Conservation (phyloP, 1,140 invertebrate genomes). For the Phymastichus coffea region DNA sequence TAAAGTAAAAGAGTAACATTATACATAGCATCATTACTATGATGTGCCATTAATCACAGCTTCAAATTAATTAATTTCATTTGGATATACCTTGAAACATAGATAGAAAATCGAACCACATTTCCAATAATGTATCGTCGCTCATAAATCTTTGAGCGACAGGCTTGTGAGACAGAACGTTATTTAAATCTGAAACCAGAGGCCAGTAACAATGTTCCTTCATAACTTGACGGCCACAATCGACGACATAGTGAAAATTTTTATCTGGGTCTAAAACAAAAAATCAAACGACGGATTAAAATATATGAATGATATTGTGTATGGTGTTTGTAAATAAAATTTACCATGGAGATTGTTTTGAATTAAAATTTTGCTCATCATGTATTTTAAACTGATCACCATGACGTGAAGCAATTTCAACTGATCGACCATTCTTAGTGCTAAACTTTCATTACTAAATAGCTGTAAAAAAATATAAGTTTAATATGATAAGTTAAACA, state of each 20-base stretch:
- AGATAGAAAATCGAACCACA: conserved; percentile 93
- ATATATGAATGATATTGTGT: too few species aligned
- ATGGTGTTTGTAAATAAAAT: too few species aligned
- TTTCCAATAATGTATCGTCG: conserved; percentile 81
- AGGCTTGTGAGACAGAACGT: conserved; percentile 89
- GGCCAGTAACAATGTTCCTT: conserved; percentile 99
- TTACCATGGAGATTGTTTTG: conserved; percentile 82
- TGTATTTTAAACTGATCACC: conserved; percentile 88
- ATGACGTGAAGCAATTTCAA: conserved; percentile 90
- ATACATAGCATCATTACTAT: too few species aligned
- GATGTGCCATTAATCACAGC: too few species aligned
- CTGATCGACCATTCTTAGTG: conserved; percentile 86
- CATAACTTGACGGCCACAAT: conserved; percentile 88
- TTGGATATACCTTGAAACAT: conserved; percentile 82
- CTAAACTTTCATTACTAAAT: conserved; percentile 91
- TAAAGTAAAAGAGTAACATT: too few species aligned
- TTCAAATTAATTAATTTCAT: neutral
- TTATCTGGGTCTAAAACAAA: conserved; percentile 67
- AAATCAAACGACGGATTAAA: too few species aligned
- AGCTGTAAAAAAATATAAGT: conserved; percentile 63
- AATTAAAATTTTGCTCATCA: conserved; percentile 90
- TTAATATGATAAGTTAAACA: neutral
- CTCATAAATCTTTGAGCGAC: conserved; percentile 88
- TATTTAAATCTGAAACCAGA: conserved; percentile 94
- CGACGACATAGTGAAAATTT: conserved; percentile 89